phyloP scores from a whole-genome alignment of 2,113 vertebrate species.

The Rhabdornis inornatus region DNA sequence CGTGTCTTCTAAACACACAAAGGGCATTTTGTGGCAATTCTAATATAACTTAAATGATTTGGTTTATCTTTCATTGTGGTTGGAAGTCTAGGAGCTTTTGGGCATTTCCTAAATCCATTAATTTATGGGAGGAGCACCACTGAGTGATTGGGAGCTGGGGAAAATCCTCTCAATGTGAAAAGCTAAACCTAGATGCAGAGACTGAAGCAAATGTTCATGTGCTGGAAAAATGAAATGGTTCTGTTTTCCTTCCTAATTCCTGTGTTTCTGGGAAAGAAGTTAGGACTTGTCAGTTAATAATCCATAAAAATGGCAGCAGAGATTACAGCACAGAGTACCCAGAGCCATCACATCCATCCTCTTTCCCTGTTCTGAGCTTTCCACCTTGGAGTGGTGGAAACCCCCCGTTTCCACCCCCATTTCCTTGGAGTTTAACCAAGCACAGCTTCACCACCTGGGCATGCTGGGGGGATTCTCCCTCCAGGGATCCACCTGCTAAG shows the following conservation, averaged over 20 bases:
- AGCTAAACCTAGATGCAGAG: neutral
- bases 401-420: too few species aligned
- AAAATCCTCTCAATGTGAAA: neutral
- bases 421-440: neutral
- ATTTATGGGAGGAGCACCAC: neutral
- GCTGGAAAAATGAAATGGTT: neutral
- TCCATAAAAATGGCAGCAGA: neutral
- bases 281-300: neutral
- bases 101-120: neutral
- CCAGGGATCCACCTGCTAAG: neutral
- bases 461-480: neutral
- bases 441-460: neutral
- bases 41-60: fast-evolving
- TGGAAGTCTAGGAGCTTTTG: neutral
- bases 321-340: neutral
- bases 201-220: neutral
- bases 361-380: neutral
- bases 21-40: neutral
- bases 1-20: neutral
- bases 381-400: neutral
- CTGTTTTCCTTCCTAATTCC: neutral
- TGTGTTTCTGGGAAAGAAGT: neutral
- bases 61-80: neutral
- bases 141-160: neutral
- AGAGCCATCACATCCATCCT: neutral